A percentile compares a stretch with the other conserved stretches of the same genome.
Conservation (phyloP, 1,140 invertebrate genomes). For the Myzus persicae region DNA sequence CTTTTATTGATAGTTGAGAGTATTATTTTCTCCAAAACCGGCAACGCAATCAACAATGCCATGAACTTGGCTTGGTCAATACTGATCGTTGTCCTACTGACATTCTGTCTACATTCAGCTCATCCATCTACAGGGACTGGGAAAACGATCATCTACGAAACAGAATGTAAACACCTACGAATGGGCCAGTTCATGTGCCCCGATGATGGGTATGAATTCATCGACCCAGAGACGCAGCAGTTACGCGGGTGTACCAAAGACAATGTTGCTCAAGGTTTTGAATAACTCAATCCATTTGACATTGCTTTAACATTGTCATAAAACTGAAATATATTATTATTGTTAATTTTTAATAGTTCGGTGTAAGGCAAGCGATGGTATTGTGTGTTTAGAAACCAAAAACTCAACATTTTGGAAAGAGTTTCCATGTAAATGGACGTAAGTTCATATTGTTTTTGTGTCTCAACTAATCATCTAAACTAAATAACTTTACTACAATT, state of each 20-base stretch:
- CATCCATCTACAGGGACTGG: background rate
- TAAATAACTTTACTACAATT: background rate
- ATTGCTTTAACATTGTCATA: background rate
- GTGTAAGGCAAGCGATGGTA: slow-evolving; percentile 82
- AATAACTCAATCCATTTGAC: background rate
- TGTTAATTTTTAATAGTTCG: slow-evolving; percentile 70
- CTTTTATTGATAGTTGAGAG: background rate
- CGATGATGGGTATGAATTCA: slow-evolving; percentile 77
- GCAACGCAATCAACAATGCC: slow-evolving; percentile 3
- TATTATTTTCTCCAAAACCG: background rate
- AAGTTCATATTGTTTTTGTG: slow-evolving; percentile 67
- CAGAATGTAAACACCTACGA: slow-evolving; percentile 75
- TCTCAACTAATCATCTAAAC: background rate
- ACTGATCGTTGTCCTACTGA: background rate
- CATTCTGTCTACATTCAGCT: background rate
- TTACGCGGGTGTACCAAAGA: slow-evolving; percentile 80
- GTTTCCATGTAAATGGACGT: slow-evolving; percentile 93
- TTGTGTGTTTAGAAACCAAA: slow-evolving; percentile 81
- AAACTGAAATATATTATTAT: background rate
- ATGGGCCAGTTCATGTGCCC: slow-evolving; percentile 88
- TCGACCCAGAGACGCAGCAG: slow-evolving; percentile 91
- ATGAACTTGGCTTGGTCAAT: background rate
- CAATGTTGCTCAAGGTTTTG: slow-evolving; percentile 79
- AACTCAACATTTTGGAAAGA: slow-evolving; percentile 83
- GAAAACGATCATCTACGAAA: slow-evolving; percentile 55